Conservation (phyloP, 2,113 vertebrate species). For the Corythoichthys intestinalis region DNA sequence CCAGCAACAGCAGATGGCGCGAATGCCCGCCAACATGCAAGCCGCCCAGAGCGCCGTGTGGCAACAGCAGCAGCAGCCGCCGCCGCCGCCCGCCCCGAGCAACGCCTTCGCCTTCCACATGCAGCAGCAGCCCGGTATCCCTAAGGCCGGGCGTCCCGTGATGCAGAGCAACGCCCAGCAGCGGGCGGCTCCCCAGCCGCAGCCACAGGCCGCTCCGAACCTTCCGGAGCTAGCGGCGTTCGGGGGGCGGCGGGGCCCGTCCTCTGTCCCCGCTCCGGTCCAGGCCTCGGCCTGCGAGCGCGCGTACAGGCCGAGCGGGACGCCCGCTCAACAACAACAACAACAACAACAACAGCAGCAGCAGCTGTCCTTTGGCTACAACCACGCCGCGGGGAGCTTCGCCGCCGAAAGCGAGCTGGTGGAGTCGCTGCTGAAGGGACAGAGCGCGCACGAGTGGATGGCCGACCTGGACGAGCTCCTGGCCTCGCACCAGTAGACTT, state of each 20-base stretch:
- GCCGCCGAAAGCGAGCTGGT: constrained; percentile 88
- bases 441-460: constrained; percentile 97
- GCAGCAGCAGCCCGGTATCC: constrained; percentile 71
- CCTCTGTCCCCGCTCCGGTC: no score
- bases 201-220: constrained; percentile 75
- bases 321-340: no score
- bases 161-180: constrained; percentile 74
- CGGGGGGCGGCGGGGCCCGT: constrained; percentile 67
- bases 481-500: constrained; percentile 79
- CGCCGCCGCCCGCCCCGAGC: constrained; percentile 61
- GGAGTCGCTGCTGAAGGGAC: constrained; percentile 91
- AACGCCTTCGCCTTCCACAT: constrained; percentile 85
- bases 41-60: constrained; percentile 78
- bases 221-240: constrained; percentile 85
- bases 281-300: no score
- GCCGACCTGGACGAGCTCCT: constrained; percentile 91
- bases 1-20: constrained; percentile 71
- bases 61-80: constrained; percentile 72
- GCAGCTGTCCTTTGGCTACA: constrained; percentile 82
- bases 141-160: constrained; percentile 82
- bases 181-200: constrained; percentile 52
- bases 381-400: constrained; percentile 77
- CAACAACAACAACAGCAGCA: constrained; percentile 26
- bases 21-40: constrained; percentile 64
- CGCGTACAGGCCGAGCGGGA: no score